Evolutionary conservation across 1,140 invertebrate species (phyloP), one percentile per base, ranked within the genome.

Genomic region (Sitophilus oryzae): DNA sequence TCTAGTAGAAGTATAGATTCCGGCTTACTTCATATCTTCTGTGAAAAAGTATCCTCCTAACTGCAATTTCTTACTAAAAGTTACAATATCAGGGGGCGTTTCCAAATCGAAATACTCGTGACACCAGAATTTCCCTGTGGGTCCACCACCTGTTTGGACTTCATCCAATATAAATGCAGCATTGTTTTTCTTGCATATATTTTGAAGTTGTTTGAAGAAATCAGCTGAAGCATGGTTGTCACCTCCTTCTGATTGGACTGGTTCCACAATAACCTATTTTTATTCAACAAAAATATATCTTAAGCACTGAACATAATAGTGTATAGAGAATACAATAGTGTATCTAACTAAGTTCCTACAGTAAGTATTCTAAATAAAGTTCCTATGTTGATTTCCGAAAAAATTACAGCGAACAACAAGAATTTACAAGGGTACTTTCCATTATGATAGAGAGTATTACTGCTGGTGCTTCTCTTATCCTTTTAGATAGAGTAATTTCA

Each of bases 11-110:
- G 3, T 36, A 37, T 35, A 48, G 9, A 4, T 36, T 20, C 9
- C 5, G 6, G 21, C 62, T 66, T 74, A 90, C 82, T 76, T 84
- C 58, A 89, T 81, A 54, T 91, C 82, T 9, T 80, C 72, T 44
- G 79, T 82, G 68, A 88, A 88, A 74, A 89, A 99, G 71, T 92
- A 98, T 15, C 96, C 96, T 15, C 96, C 96, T 3, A 93, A 82
- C 59, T 95, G 82, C 89, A 98, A 91, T 75, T 99, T 98, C 76
- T 99, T 99, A 62, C 93, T 96, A 71, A 99, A 99, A 0, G 93
- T 95, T 0, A 99, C 92, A 36, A 98, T 74, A 72, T 99, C 96
- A 0, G 96, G 95, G 1, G 94, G 82, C 18, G 79, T 72, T 1
- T 84, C 80, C 38, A 98, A 73, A 62, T 91, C 76, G 69, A 97